Percentiles rank a stretch among this genome's conserved stretches.
Evolutionary conservation across 2,113 vertebrate genomes (phyloP).

Genomic region (Chlorodrepanis virens): DNA sequence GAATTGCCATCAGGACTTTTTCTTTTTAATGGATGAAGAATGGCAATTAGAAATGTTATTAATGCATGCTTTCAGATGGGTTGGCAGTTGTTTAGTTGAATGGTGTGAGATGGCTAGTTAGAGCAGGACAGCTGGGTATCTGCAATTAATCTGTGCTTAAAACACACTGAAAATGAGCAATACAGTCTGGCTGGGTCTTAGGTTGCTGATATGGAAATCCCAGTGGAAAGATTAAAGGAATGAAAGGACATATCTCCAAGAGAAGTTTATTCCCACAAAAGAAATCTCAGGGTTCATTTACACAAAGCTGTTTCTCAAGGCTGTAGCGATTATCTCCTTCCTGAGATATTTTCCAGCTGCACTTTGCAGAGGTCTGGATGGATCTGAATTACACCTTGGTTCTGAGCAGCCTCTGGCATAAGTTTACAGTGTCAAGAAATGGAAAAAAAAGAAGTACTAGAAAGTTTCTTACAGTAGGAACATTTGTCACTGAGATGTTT

Average conservation of each 20-base stretch:
- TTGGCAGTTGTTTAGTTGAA: neutral
- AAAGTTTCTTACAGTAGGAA: constrained; percentile 62
- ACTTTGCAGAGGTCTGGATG: neutral
- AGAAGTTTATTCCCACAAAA: constrained; percentile 5
- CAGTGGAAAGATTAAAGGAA: constrained; percentile 22
- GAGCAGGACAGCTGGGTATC: neutral
- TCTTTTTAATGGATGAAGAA: neutral
- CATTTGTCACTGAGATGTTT: constrained; percentile 67
- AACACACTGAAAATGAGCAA: neutral
- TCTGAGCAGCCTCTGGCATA: constrained; percentile 45
- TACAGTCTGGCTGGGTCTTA: neutral
- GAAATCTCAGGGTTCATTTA: constrained; percentile 19
- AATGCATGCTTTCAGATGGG: neutral
- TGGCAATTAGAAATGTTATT: neutral
- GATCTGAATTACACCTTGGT: constrained; percentile 43
- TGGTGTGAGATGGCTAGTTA: neutral
- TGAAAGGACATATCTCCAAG: neutral
- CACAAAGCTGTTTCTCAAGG: constrained; percentile 41
- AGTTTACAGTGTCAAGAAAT: constrained; percentile 49
- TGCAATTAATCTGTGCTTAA: neutral
- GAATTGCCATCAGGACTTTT: neutral
- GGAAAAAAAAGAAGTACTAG: constrained; percentile 15
- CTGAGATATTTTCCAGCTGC: constrained; percentile 45
- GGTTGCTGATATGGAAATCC: neutral
- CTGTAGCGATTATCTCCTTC: neutral